phyloP scores from a whole-genome alignment of 2,113 vertebrate genomes.

The Brachyistius frenatus region DNA sequence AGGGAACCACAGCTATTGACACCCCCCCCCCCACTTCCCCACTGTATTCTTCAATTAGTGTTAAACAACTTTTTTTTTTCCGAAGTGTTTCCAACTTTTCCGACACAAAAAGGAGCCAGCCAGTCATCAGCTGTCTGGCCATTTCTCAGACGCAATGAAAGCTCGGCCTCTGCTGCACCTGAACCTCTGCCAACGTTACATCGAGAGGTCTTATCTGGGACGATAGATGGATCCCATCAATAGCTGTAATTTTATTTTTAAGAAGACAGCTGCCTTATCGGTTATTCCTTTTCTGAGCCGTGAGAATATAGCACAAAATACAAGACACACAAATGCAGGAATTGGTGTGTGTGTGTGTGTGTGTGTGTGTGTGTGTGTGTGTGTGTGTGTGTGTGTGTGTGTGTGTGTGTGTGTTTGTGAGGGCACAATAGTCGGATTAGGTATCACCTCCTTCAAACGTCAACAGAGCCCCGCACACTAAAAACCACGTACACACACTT shows the following conservation, averaged over 20 bases:
- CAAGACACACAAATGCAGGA: not conserved
- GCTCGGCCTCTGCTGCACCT: conserved; percentile 17
- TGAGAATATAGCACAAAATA: not conserved
- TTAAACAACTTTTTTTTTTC: not conserved
- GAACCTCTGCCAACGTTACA: conserved; percentile 29
- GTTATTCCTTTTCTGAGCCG: not conserved
- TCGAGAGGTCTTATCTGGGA: conserved; percentile 34
- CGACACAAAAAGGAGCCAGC: not conserved
- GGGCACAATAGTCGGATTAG: conserved; percentile 69
- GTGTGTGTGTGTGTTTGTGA: conserved; percentile 33
- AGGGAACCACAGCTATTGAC: not conserved
- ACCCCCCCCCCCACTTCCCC: not conserved
- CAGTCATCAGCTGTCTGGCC: conserved; percentile 30
- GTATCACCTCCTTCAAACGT: conserved; percentile 72
- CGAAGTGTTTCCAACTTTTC: not conserved
- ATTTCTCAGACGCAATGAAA: conserved; percentile 47
- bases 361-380: too few relatives aligned
- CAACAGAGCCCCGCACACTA: conserved; percentile 60
- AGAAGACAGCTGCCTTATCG: conserved; percentile 6
- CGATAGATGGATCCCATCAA: conserved; percentile 26
- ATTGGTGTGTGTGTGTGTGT: not conserved
- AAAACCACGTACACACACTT: too few relatives aligned
- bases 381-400: too few relatives aligned
- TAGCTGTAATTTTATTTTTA: conserved; percentile 32
- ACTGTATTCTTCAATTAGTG: not conserved